A percentile compares a stretch with the other conserved stretches of the same genome.
These are phyloP conservation scores for Nannoperca obscura DNA, from an alignment of 2,797 vertebrate genomes.

Conservation along the genomic window DNA sequence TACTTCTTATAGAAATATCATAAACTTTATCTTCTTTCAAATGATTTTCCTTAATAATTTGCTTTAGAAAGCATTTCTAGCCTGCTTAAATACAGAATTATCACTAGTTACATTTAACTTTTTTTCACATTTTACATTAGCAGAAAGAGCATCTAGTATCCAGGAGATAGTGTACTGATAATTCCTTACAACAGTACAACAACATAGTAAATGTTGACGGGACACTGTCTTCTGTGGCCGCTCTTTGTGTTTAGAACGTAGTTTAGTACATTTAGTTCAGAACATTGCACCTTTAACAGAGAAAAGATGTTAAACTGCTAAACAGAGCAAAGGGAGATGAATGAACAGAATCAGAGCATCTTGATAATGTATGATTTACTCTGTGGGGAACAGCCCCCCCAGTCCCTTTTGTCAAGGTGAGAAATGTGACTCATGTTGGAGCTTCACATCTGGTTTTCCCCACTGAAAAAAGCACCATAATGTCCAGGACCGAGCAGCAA, in stretches of 20 bases:
- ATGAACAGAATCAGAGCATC: background rate
- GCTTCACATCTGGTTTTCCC: conserved; percentile 4
- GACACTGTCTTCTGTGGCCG: background rate
- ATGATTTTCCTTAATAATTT: background rate
- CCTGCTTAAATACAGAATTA: background rate
- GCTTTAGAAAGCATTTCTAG: background rate
- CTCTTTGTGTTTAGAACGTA: background rate
- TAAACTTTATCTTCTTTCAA: conserved; percentile 3
- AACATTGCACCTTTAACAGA: background rate
- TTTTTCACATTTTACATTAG: no score
- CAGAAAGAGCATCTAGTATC: background rate
- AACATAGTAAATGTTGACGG: background rate
- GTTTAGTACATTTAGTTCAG: no score
- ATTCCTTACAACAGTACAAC: background rate
- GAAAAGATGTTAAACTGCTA: background rate
- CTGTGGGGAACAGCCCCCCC: background rate
- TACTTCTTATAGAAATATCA: background rate
- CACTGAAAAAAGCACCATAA: conserved; percentile 11
- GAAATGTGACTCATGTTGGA: conserved; percentile 61
- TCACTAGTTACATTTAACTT: background rate
- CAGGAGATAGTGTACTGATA: background rate
- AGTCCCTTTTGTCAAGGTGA: conserved; percentile 46
- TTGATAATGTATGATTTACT: conserved; percentile 27
- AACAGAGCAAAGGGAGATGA: background rate
- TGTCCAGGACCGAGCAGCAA: fast-evolving